phyloP scores from a whole-genome alignment of 2,888 invertebrate species.

The Spialia ferax region DNA sequence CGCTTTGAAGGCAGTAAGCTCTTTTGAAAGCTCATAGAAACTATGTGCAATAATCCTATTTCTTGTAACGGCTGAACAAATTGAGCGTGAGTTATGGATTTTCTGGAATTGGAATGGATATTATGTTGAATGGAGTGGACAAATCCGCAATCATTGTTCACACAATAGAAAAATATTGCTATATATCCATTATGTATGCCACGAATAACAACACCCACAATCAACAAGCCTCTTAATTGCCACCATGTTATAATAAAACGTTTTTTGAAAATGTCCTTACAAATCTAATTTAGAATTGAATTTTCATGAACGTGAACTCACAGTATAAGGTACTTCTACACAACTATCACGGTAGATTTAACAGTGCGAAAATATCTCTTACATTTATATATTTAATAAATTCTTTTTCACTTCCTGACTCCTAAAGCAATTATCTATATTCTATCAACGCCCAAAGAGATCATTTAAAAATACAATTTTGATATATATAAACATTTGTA shows the following conservation, averaged over 20 bases:
- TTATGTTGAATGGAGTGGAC: neutral
- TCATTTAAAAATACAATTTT: slow-evolving; percentile 86
- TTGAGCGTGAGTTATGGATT: neutral
- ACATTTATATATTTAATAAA: slow-evolving; percentile 80
- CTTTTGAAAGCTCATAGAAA: slow-evolving; percentile 13
- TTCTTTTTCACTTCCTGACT: slow-evolving; percentile 84
- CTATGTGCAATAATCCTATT: neutral
- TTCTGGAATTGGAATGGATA: slow-evolving; percentile 2
- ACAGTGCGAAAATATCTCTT: slow-evolving; percentile 86
- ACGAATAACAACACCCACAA: slow-evolving; percentile 25
- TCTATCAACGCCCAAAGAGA: slow-evolving; percentile 79
- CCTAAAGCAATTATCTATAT: slow-evolving; percentile 83
- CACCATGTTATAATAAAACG: slow-evolving; percentile 35
- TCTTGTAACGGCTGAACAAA: neutral
- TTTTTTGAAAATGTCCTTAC: slow-evolving; percentile 32
- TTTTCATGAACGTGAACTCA: slow-evolving; percentile 43
- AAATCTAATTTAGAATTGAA: slow-evolving; percentile 44
- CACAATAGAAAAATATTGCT: slow-evolving; percentile 38
- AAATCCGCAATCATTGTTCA: slow-evolving; percentile 21
- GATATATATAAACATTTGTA: slow-evolving; percentile 79
- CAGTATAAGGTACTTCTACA: slow-evolving; percentile 57
- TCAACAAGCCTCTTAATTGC: slow-evolving; percentile 31
- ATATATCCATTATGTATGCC: slow-evolving; percentile 29
- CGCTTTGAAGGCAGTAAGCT: slow-evolving; percentile 12
- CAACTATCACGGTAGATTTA: slow-evolving; percentile 71